Conservation (phyloP, 2,888 invertebrate genomes). For the Spisula subtruncata region DNA sequence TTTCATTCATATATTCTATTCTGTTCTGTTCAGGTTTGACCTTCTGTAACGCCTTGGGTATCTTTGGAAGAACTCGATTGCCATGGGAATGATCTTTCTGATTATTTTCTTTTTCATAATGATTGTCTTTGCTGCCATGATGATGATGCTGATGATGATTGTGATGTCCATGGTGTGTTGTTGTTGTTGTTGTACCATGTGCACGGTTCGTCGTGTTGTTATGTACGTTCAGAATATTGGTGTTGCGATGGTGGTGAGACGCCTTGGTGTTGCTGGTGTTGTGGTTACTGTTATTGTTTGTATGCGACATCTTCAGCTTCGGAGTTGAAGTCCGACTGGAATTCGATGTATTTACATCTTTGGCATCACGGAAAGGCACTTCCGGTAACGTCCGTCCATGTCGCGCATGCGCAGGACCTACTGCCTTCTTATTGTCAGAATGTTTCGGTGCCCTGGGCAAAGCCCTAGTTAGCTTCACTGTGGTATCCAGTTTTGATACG, state of each 20-base stretch:
- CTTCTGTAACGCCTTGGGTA: slow-evolving; percentile 65
- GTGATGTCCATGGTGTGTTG: slow-evolving; percentile 15
- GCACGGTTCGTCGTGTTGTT: slow-evolving; percentile 13
- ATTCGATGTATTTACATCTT: slow-evolving; percentile 61
- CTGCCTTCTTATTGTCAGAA: slow-evolving; percentile 60
- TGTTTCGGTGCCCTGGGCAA: slow-evolving; percentile 72
- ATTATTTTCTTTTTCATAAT: neutral
- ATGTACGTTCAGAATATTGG: slow-evolving; percentile 3
- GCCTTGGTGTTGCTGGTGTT: slow-evolving; percentile 27
- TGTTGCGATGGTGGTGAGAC: neutral
- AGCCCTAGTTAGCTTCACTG: slow-evolving; percentile 64
- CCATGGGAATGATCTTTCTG: slow-evolving; percentile 30
- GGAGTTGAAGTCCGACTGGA: slow-evolving; percentile 68
- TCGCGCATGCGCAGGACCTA: slow-evolving; percentile 32
- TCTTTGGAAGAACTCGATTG: slow-evolving; percentile 60
- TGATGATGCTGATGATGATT: slow-evolving; percentile 35
- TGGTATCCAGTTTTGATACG: slow-evolving; percentile 63
- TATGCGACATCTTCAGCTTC: slow-evolving; percentile 13
- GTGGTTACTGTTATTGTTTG: slow-evolving; percentile 28
- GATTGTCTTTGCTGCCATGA: slow-evolving; percentile 22
- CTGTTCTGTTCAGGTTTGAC: slow-evolving; percentile 70
- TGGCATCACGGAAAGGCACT: slow-evolving; percentile 65
- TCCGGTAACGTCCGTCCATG: slow-evolving; percentile 61
- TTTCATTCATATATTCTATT: slow-evolving; percentile 70
- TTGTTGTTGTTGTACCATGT: neutral